Base-by-base conservation (phyloP, 23 tunicate species). In the Diplosoma virens region DNA sequence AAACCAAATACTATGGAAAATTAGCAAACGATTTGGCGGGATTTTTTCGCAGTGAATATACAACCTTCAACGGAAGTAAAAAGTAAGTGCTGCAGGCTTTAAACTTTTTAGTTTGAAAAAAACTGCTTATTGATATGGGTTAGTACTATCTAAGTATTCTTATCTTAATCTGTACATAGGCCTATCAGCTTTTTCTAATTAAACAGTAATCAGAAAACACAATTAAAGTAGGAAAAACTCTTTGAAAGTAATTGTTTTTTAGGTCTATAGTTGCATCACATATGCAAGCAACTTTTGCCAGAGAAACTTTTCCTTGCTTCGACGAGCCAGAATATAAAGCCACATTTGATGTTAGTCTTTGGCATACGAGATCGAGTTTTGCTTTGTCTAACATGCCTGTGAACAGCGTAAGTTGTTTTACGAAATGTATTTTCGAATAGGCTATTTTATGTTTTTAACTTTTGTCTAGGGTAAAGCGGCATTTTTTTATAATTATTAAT, bases 311-410 rank as follows among this genome's bases (percentile, higher is more conserved):
- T 59, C 92, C 92, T 2, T 86, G 84, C 46, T 86, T 85, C 33
- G 92, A 85, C 32, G 92, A 85, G 35, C 92, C 92, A 27, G 64
- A 22, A 2, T 30, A 70, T 25, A 87, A 87, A 73, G 93, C 93
- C 17, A 74, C 76, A 3, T 87, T 81, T 66, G 67, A 56, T 0
- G 66, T 87, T 17, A 75, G 58, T 18, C 31, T 87, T 36, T 81
- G 93, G 86, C 76, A 81, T 25, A 50, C 65, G 1, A 59, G 28
- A 0, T 32, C 77, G 24, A 14, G 59, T 58, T 87, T 34, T 65
- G 78, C 93, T 16, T 56, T 87, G 14, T 87, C 86, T 24, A 87
- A 87, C 67, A 87, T 87, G 93, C 79, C 83, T 18, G 41, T 0
- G 26, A 36, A 35, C 23, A 35, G 2, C 5, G 36, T 16, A 16